Conservation (phyloP, 2,888 invertebrate species). For the Vesta saturnalis region DNA sequence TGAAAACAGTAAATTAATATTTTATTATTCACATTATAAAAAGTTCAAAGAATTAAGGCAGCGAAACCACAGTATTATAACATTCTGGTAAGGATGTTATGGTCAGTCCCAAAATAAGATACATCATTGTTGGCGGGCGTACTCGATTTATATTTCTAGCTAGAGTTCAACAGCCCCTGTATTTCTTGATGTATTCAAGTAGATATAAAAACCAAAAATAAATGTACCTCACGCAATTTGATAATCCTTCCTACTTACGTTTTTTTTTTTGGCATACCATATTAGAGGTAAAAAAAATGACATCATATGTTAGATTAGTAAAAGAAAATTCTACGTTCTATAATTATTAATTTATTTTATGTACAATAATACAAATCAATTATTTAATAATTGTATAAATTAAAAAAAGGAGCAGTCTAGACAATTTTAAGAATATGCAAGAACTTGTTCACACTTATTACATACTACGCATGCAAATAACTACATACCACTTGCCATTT, state of each 20-base stretch:
- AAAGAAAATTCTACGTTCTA: constrained; percentile 10
- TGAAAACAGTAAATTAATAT: background rate
- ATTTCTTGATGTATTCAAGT: constrained; percentile 24
- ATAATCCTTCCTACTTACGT: constrained; percentile 22
- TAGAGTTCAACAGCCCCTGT: constrained; percentile 30
- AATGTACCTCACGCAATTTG: constrained; percentile 21
- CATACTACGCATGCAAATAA: constrained; percentile 33
- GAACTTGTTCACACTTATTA: constrained; percentile 21
- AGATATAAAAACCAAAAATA: constrained; percentile 33
- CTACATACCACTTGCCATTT: constrained; percentile 30
- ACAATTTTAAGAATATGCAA: constrained; percentile 25
- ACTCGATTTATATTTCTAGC: constrained; percentile 25
- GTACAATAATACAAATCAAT: constrained; percentile 21
- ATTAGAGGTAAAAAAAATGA: too few species aligned
- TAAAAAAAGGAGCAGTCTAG: constrained; percentile 30
- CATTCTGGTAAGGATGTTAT: constrained; percentile 19
- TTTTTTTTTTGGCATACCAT: too few species aligned
- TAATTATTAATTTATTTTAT: constrained; percentile 28
- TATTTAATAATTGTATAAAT: constrained; percentile 27
- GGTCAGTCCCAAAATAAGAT: constrained; percentile 29
- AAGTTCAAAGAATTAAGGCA: background rate
- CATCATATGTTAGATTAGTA: too few species aligned
- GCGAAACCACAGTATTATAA: too few species aligned
- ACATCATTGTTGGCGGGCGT: constrained; percentile 31
- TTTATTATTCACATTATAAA: background rate